These are phyloP conservation scores for Cuculus canorus DNA, from an alignment of 2,797 vertebrate species.

Conservation along the genomic window DNA sequence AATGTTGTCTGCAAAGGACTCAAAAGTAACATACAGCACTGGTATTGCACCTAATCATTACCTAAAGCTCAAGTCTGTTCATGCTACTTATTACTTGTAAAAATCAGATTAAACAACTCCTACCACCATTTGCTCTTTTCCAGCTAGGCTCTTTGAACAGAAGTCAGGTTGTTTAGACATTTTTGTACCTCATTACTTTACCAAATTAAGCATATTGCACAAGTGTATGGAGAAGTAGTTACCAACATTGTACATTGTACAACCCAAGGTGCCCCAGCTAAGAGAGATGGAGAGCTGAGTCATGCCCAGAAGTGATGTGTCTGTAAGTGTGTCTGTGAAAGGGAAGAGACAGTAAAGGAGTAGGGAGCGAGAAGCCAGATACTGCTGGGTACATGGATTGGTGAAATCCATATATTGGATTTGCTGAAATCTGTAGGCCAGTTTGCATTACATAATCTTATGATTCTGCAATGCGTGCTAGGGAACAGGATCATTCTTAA, in stretches of 20 bases:
- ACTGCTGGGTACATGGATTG: neutral
- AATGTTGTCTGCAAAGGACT: neutral
- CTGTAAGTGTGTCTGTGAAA: neutral
- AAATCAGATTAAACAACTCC: neutral
- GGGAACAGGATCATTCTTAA: neutral
- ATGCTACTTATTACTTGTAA: neutral
- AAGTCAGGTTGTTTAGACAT: neutral
- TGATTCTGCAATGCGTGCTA: neutral
- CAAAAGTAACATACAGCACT: neutral
- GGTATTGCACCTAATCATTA: neutral
- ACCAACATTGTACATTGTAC: neutral
- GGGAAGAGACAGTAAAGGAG: neutral
- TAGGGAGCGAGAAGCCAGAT: neutral
- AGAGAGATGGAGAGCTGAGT: neutral
- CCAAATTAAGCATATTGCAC: neutral
- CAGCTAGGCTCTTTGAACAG: neutral
- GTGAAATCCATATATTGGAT: neutral
- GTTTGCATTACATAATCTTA: neutral
- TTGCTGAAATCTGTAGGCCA: neutral
- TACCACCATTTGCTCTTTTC: neutral
- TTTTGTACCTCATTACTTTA: neutral
- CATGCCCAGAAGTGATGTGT: neutral
- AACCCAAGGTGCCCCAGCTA: neutral
- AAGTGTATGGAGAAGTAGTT: neutral
- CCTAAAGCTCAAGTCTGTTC: neutral